A percentile compares a stretch with the other conserved stretches of the same genome.
Conservation (phyloP, 2,797 vertebrate species). For the Pteronotus mesoamericanus region DNA sequence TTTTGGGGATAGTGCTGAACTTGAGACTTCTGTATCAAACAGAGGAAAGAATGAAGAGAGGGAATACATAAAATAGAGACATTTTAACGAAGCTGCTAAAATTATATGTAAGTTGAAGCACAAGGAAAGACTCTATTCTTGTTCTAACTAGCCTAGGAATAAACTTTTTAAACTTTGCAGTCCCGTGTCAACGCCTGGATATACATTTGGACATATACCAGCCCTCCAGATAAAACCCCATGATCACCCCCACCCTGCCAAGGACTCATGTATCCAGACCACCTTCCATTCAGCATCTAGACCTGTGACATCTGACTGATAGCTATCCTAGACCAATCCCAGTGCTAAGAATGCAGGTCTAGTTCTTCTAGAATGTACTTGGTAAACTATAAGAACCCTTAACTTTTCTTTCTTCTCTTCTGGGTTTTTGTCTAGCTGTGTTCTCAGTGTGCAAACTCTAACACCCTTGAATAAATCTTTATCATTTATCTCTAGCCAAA, state of each 20-base stretch:
- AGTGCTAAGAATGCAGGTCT: not conserved
- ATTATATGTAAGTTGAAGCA: not conserved
- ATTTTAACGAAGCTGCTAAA: not conserved
- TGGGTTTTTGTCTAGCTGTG: not conserved
- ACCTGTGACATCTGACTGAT: not conserved
- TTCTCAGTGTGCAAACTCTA: not conserved
- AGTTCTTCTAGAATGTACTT: not conserved
- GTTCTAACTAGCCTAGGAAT: not conserved
- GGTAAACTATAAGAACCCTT: not conserved
- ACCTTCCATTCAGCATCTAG: not conserved
- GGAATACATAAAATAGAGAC: not conserved
- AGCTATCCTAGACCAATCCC: not conserved
- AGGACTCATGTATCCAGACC: not conserved
- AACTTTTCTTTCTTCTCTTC: not conserved
- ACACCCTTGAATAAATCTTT: not conserved
- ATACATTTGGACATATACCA: not conserved
- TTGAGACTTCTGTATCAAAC: not conserved
- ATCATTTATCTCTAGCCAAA: not conserved
- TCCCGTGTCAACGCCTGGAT: not conserved
- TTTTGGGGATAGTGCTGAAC: not conserved
- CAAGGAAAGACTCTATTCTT: not conserved
- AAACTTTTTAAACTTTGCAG: not conserved
- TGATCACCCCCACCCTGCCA: not conserved
- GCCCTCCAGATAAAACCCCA: not conserved
- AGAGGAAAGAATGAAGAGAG: not conserved